phyloP scores from a whole-genome alignment of 2,797 vertebrate species.

The Tapera naevia region DNA sequence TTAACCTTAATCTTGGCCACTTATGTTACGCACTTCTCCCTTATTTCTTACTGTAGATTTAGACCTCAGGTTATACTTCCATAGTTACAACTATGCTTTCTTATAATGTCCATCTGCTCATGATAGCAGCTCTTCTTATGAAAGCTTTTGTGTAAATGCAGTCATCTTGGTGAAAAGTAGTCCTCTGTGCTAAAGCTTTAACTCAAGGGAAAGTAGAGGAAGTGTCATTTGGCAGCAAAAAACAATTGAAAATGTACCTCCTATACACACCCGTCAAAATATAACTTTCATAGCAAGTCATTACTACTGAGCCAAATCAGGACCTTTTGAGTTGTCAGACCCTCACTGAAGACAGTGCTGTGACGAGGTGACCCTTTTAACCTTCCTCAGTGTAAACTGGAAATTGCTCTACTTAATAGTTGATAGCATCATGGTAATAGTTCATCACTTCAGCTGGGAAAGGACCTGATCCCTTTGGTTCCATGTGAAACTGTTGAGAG shows the following conservation, averaged over 20 bases:
- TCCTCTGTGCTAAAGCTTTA: neutral
- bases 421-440: rapidly evolving
- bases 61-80: neutral
- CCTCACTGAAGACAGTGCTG: neutral
- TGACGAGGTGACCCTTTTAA: neutral
- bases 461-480: neutral
- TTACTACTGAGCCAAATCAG: neutral
- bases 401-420: neutral
- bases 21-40: neutral
- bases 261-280: neutral
- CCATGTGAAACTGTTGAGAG: neutral
- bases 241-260: neutral
- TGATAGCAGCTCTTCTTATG: neutral
- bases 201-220: neutral
- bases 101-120: neutral
- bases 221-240: neutral
- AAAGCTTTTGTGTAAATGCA: neutral
- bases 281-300: neutral
- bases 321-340: neutral
- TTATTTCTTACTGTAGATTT: neutral
- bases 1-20: neutral
- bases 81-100: neutral
- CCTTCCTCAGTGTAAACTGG: neutral
- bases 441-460: neutral
- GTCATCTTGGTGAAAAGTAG: neutral